Percentiles rank a stretch among this genome's conserved stretches.
Conservation (phyloP, 2,113 vertebrate genomes). For the Trematocara macrostoma region DNA sequence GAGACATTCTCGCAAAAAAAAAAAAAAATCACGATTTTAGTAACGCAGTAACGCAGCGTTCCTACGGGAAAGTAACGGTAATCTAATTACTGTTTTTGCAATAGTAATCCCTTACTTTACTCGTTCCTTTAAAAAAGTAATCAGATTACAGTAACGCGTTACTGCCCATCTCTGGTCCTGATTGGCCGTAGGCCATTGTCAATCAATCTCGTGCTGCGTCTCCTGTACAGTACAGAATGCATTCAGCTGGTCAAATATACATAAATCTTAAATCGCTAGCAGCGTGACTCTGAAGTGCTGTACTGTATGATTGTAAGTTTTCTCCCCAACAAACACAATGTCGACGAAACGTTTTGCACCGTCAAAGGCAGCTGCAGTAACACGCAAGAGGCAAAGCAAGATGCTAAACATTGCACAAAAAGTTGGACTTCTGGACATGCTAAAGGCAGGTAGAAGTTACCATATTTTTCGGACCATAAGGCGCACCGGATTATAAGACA, state of each 20-base stretch:
- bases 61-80: too few relatives aligned
- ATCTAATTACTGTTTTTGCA: too few relatives aligned
- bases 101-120: too few relatives aligned
- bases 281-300: neutral
- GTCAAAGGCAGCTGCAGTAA: neutral
- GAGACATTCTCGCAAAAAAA: too few relatives aligned
- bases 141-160: too few relatives aligned
- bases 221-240: rapidly evolving
- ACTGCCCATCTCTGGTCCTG: too few relatives aligned
- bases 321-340: neutral
- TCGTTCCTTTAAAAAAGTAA: too few relatives aligned
- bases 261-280: rapidly evolving
- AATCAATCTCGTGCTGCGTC: rapidly evolving
- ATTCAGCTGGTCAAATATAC: neutral
- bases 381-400: neutral
- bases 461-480: neutral
- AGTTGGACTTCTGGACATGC: neutral
- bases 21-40: too few relatives aligned
- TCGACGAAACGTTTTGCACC: rapidly evolving
- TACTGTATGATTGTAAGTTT: neutral
- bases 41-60: too few relatives aligned
- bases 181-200: rapidly evolving
- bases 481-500: neutral
- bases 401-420: neutral
- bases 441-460: neutral